Evolutionary conservation across 2,113 vertebrate species (phyloP).

Genomic region (Epinephelus fuscoguttatus): DNA sequence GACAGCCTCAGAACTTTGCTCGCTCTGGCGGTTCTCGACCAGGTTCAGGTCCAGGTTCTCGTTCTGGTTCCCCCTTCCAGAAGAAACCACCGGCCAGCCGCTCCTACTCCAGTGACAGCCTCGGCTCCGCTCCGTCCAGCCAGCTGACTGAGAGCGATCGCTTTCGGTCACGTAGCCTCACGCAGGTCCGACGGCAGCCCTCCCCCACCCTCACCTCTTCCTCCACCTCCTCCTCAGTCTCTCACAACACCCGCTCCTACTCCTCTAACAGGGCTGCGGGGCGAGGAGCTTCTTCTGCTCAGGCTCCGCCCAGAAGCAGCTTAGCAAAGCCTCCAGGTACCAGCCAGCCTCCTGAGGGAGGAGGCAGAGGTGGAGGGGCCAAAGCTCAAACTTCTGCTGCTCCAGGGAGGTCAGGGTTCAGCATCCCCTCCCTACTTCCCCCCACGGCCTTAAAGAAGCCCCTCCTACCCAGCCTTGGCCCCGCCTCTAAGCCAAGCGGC

Average conservation of each 20-base stretch:
- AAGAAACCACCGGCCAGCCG: conserved; percentile 85
- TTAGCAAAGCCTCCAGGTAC: conserved; percentile 36
- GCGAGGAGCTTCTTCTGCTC: conserved; percentile 69
- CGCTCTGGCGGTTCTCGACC: conserved; percentile 70
- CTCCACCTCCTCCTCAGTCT: conserved; percentile 48
- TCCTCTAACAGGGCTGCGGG: conserved; percentile 88
- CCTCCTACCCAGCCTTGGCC: conserved; percentile 77
- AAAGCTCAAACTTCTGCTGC: conserved; percentile 4
- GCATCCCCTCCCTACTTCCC: conserved; percentile 35
- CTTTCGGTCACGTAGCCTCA: conserved; percentile 93
- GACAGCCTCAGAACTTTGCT: conserved; percentile 21
- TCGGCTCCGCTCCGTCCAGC: conserved; percentile 56
- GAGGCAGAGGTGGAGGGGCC: neutral
- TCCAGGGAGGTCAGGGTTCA: neutral
- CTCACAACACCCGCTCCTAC: conserved; percentile 84
- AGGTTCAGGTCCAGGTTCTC: conserved; percentile 76
- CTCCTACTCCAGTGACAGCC: conserved; percentile 88
- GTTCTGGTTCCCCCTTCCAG: conserved; percentile 66
- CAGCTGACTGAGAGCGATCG: conserved; percentile 86
- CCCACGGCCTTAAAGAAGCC: conserved; percentile 86
- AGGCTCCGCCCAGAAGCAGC: conserved; percentile 41
- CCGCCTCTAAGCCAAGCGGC: conserved; percentile 78
- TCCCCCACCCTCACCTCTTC: conserved; percentile 70
- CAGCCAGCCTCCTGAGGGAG: conserved; percentile 22
- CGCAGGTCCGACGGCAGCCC: conserved; percentile 88